Evolutionary conservation across 1,140 invertebrate genomes (phyloP).

Genomic region (Laupala kohalensis): DNA sequence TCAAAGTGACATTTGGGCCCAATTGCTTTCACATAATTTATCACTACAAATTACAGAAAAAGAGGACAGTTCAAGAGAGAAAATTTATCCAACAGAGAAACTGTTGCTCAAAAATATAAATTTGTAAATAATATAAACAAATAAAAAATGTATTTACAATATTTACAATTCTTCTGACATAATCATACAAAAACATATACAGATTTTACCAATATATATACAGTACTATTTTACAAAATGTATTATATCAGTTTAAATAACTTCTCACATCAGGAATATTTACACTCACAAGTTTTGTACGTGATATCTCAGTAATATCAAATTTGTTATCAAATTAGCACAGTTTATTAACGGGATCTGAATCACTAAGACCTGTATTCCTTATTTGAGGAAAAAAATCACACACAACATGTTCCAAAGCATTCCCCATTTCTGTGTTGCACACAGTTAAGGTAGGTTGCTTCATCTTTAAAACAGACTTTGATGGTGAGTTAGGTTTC

Average conservation of each 20-base stretch:
- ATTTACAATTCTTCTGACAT: background rate
- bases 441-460: background rate
- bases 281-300: background rate
- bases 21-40: background rate
- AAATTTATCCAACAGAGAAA: background rate
- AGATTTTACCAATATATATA: too few relatives aligned
- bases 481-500: background rate
- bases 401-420: slow-evolving; percentile 2
- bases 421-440: background rate
- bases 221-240: too few relatives aligned
- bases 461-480: slow-evolving; percentile 1
- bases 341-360: too few relatives aligned
- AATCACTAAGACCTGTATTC: background rate
- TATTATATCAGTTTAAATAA: too few relatives aligned
- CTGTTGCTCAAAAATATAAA: background rate
- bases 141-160: background rate
- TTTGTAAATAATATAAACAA: background rate
- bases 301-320: too few relatives aligned
- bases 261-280: too few relatives aligned
- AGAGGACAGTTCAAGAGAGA: background rate
- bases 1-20: background rate
- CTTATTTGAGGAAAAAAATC: slow-evolving; percentile 2
- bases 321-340: too few relatives aligned
- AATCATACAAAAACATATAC: background rate
- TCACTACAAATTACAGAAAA: background rate